Evolutionary conservation across 1,140 invertebrate species (phyloP).

Genomic region (Vanessa atalanta): DNA sequence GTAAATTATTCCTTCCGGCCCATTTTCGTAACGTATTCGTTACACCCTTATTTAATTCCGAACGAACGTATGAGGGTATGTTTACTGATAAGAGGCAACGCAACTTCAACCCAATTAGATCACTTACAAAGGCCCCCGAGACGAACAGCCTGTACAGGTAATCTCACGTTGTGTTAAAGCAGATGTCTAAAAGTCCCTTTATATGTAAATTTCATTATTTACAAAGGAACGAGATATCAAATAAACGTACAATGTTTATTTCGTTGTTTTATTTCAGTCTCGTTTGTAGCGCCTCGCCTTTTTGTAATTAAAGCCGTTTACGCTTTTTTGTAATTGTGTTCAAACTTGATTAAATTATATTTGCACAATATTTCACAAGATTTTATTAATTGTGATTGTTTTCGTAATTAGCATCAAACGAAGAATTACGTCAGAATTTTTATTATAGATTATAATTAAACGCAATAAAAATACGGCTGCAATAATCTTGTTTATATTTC

Average conservation of each 20-base stretch:
- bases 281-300: neutral
- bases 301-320: neutral
- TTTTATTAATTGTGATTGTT: neutral
- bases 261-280: neutral
- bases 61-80: neutral
- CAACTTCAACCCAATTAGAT: slow-evolving; percentile 11
- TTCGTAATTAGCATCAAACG: neutral
- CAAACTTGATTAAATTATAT: neutral
- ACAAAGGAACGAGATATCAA: neutral
- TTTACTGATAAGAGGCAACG: slow-evolving; percentile 4
- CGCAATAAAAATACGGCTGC: neutral
- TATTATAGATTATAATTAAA: neutral
- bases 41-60: neutral
- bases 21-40: slow-evolving; percentile 6
- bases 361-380: neutral
- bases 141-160: neutral
- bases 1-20: too few species aligned
- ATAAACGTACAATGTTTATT: neutral
- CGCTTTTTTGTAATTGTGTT: neutral
- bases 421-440: too few species aligned
- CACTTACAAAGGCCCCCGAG: neutral
- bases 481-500: neutral
- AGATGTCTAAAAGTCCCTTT: neutral
- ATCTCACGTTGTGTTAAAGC: neutral
- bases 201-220: slow-evolving; percentile 13